Percentiles rank a stretch among this genome's conserved stretches.
These are phyloP conservation scores for Diabrotica virgifera DNA, from an alignment of 1,140 invertebrate species.

Conservation along the genomic window DNA sequence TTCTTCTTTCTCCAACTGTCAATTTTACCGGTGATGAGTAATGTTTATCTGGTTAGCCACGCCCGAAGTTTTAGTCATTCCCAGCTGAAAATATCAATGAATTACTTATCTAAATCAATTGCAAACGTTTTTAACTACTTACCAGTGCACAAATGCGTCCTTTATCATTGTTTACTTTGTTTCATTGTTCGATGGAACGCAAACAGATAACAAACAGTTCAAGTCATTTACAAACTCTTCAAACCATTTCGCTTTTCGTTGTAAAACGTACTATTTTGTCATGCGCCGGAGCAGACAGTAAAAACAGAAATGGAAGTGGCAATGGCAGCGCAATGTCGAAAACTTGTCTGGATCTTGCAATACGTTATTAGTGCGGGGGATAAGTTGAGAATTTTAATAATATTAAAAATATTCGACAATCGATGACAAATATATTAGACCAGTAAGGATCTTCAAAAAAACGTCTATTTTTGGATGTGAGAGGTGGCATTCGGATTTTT, in stretches of 20 bases:
- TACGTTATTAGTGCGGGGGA: background rate
- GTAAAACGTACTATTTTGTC: background rate
- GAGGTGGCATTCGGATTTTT: too few relatives aligned
- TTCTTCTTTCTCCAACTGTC: constrained; percentile 12
- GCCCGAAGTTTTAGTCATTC: constrained; percentile 37
- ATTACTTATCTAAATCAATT: background rate
- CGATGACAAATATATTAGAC: too few relatives aligned
- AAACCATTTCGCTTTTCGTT: constrained; percentile 1
- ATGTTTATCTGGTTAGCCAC: constrained; percentile 43
- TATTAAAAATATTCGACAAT: too few relatives aligned
- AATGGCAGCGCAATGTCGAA: background rate
- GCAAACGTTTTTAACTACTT: background rate
- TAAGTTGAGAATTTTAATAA: background rate
- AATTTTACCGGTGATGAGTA: constrained; percentile 29
- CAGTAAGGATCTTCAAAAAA: too few relatives aligned
- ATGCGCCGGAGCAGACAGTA: background rate
- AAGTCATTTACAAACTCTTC: background rate
- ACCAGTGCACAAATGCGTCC: background rate
- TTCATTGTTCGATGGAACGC: constrained; percentile 12
- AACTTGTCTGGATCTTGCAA: background rate
- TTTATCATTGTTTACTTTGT: background rate
- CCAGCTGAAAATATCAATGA: constrained; percentile 7
- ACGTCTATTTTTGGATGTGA: too few relatives aligned
- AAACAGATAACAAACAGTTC: constrained; percentile 13
- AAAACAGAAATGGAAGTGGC: background rate